Base-by-base conservation (phyloP, 64 coral and sea anemone genomes). In the Montipora efflorescens region DNA sequence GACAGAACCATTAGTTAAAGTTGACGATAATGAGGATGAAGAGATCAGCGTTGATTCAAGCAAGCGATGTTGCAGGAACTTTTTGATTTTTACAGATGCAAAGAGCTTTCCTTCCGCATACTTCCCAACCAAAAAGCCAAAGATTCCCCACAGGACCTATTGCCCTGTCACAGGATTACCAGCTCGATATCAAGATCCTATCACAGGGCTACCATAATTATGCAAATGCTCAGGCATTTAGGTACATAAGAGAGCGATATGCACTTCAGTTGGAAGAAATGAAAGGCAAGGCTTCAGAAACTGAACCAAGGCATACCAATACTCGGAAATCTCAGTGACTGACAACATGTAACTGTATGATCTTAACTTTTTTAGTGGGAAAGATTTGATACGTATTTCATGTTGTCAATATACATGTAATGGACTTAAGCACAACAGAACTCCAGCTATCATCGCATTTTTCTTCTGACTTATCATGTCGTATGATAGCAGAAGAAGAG, bases 61-160 rank as follows among this genome's bases (percentile, higher is more conserved):
- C 7, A 98, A 93, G 84, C 25, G 96, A 19, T 98, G 96, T 22
- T 95, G 96, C 83, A 77, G 96, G 4, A 98, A 98, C 92, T 98
- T 98, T 48, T 69, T 98, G 59, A 95, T 98, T 12, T 98, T 98
- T 59, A 98, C 96, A 19, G 96, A 98, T 95, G 93, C 96, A 21
- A 98, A 98, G 50, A 98, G 59, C 55, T 98, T 98, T 73, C 96
- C 96, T 15, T 86, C 89, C 90, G 74, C 93, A 19, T 98, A 95
- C 79, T 98, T 98, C 47, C 94, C 96, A 13, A 90, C 87, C 11
- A 95, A 98, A 44, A 98, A 98, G n/a, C 89, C 84, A 15, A 98
- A 95, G 46, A 59, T 46, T 76, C 92, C 93, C 14, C 95, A 97
- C 48, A 91, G 47, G 59, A 91, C 88, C 22, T 97, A 97, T 20